Evolutionary conservation across 1,140 invertebrate species (phyloP).

Genomic region (Drosophila ficusphila): DNA sequence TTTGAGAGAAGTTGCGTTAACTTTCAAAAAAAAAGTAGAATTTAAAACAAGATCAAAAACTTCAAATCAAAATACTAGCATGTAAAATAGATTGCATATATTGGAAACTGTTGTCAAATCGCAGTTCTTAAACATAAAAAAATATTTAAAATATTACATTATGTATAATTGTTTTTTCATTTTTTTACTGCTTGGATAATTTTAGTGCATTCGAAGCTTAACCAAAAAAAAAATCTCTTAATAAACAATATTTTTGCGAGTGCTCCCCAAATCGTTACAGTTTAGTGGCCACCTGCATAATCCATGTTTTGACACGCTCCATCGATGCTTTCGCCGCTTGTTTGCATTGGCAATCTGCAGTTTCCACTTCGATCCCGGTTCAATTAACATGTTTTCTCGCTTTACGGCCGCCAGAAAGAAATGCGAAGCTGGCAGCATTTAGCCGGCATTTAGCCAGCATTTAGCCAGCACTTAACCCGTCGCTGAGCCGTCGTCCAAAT

Average conservation of each 20-base stretch:
- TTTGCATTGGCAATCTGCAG: slow-evolving; percentile 11
- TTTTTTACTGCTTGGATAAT: too few species aligned
- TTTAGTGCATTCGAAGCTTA: too few species aligned
- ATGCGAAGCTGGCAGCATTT: slow-evolving; percentile 50
- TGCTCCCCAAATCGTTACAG: slow-evolving; percentile 8
- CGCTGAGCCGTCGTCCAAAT: slow-evolving; percentile 41
- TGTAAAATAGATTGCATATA: too few species aligned
- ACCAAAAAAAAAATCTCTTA: too few species aligned
- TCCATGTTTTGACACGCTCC: slow-evolving; percentile 37
- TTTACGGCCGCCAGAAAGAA: slow-evolving; percentile 54
- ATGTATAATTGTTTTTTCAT: too few species aligned
- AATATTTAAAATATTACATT: too few species aligned
- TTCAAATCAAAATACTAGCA: too few species aligned
- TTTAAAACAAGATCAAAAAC: too few species aligned
- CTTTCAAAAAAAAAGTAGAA: too few species aligned
- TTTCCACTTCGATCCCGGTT: slow-evolving; percentile 35
- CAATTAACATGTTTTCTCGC: slow-evolving; percentile 73
- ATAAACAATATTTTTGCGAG: not conserved
- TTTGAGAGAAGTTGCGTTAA: too few species aligned
- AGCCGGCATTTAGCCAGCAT: slow-evolving; percentile 62
- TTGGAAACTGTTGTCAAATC: too few species aligned
- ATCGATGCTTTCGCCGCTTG: slow-evolving; percentile 15
- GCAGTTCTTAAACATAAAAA: too few species aligned
- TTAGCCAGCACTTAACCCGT: slow-evolving; percentile 68
- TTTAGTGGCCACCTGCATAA: slow-evolving; percentile 23